These are phyloP conservation scores for Acipenser transmontanus DNA, from an alignment of 2,797 vertebrate genomes.

Conservation along the genomic window DNA sequence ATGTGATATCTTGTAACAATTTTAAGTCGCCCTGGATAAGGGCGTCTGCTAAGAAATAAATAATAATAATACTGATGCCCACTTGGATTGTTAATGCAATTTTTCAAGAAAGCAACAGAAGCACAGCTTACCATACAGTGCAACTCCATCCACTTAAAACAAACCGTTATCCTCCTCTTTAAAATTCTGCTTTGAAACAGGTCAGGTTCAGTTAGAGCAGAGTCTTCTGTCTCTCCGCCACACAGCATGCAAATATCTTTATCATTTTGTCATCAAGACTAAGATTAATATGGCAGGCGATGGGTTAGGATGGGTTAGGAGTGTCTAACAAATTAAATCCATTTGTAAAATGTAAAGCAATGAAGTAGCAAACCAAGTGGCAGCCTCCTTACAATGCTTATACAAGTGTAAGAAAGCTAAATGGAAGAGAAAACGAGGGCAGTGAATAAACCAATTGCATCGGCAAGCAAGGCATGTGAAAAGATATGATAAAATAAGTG, in stretches of 20 bases:
- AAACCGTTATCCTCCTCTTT: background rate
- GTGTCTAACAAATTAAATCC: conserved; percentile 20
- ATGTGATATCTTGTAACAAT: too few relatives aligned
- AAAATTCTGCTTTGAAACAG: background rate
- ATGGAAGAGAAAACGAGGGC: conserved; percentile 34
- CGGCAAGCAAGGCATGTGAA: conserved; percentile 28
- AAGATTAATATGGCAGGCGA: background rate
- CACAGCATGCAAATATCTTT: background rate
- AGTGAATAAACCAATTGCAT: conserved; percentile 38
- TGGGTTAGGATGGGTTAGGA: conserved; percentile 38
- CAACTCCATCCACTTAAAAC: conserved; percentile 10
- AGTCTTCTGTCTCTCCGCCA: conserved; percentile 2
- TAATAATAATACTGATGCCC: too few relatives aligned
- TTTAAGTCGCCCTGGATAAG: too few relatives aligned
- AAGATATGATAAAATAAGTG: conserved; percentile 12
- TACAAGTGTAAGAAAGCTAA: conserved; percentile 43
- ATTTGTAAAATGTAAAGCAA: background rate
- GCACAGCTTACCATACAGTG: too few relatives aligned
- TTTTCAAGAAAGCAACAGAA: too few relatives aligned
- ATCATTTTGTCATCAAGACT: conserved; percentile 40
- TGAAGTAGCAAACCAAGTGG: conserved; percentile 26
- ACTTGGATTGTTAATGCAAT: too few relatives aligned
- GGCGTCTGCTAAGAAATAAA: too few relatives aligned
- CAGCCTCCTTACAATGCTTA: conserved; percentile 31
- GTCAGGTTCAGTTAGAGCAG: background rate